Percentiles rank a stretch among this genome's conserved stretches.
These are phyloP conservation scores for Lasioglossum zephyrum DNA, from an alignment of 2,888 invertebrate genomes.

Conservation along the genomic window DNA sequence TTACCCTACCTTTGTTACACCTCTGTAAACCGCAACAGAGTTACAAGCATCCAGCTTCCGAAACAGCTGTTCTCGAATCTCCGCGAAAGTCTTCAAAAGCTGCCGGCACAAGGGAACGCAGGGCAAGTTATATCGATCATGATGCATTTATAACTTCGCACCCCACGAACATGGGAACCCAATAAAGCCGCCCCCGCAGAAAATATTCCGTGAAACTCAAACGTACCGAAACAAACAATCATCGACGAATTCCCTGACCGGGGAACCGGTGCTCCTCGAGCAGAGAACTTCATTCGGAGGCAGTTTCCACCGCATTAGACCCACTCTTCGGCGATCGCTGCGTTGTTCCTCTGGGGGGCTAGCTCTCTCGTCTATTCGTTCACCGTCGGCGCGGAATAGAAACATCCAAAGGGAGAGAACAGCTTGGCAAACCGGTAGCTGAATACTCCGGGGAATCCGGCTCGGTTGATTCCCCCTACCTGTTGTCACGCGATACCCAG, in stretches of 20 bases:
- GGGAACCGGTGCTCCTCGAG: background rate
- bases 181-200: background rate
- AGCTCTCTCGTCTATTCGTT: constrained; percentile 22
- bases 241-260: constrained; percentile 24
- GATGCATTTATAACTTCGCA: background rate
- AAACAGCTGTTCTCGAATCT: background rate
- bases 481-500: constrained; percentile 77
- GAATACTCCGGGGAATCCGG: constrained; percentile 62
- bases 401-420: constrained; percentile 34
- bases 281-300: background rate
- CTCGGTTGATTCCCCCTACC: constrained; percentile 65
- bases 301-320: constrained; percentile 19
- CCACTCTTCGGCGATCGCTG: constrained; percentile 11
- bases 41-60: background rate
- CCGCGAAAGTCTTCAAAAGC: background rate
- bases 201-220: background rate
- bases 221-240: constrained; percentile 23
- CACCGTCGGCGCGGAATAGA: constrained; percentile 43
- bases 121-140: background rate
- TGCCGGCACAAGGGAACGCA: background rate
- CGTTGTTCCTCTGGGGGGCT: constrained; percentile 26
- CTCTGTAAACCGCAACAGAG: background rate
- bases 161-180: background rate
- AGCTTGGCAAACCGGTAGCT: constrained; percentile 65
- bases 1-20: background rate